Evolutionary conservation across 2,888 invertebrate species (phyloP), one percentile per base, ranked within the genome.

Genomic region (Seira sanloemensis): DNA sequence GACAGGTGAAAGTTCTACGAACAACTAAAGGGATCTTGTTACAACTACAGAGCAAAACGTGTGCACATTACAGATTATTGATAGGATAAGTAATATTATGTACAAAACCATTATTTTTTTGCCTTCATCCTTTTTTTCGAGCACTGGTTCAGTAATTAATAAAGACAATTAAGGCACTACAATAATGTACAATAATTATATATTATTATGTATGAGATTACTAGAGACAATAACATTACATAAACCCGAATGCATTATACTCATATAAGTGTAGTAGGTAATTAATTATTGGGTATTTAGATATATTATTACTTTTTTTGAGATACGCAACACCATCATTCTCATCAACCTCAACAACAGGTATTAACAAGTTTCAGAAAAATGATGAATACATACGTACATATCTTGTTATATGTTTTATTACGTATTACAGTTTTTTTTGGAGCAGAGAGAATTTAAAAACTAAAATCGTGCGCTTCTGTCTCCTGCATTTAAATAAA

Each of bases 141-240:
- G 84, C 84, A 84, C 84, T 78, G 78, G 78, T 84, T 84, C 84
- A 84, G 84, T 84, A 84, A 75, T 78, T 83, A 82, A 83, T 81
- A 19, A 21, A 21, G 68, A 80, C 75, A 78, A 84, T 78, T 84
- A 84, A 84, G 84, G 84, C 84, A 84, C 84, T 84, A 84, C 84
- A 67, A 78, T 84, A 84, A 67, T 69, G 69, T 67, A 67, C 26
- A 71, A 27, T 37, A 26, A 71, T 71, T 46, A 23, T 37, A 62
- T 19, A 27, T 25, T 69, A 69, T 27, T 78, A 65, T 58, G 4
- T 12, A 58, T 71, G 24, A 78, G 54, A 68, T 83, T 83, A 73
- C 78, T 83, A 83, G 73, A 68, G 54, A 76, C 76, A 81, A 75
- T 75, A 75, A 76, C n/a, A 58, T 58, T 58, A 58, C 9, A n/a